These are phyloP conservation scores for Acronicta psi DNA, from an alignment of 2,888 invertebrate genomes.

Conservation along the genomic window DNA sequence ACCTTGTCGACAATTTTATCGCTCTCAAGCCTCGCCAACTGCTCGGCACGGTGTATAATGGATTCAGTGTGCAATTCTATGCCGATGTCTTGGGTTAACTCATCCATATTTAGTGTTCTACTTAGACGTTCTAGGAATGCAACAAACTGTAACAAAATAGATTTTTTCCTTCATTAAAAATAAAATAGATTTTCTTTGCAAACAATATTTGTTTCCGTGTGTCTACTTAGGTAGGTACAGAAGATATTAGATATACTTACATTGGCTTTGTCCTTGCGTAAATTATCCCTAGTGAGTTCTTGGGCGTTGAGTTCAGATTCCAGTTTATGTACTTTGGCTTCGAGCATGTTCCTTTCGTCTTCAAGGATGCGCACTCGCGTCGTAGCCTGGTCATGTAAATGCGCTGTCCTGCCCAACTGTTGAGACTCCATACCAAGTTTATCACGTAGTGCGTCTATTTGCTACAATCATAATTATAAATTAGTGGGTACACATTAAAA, in stretches of 20 bases:
- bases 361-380: constrained; percentile 91
- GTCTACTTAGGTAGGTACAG: not conserved
- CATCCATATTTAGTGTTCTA: constrained; percentile 95
- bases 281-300: constrained; percentile 92
- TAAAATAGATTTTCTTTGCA: constrained; percentile 46
- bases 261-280: constrained; percentile 93
- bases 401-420: constrained; percentile 91
- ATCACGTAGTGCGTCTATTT: constrained; percentile 93
- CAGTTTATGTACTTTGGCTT: constrained; percentile 93
- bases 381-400: constrained; percentile 90
- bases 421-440: constrained; percentile 92
- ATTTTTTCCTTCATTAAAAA: no score
- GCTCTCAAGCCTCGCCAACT: constrained; percentile 93
- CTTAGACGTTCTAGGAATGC: constrained; percentile 95
- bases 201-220: constrained; percentile 13
- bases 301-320: constrained; percentile 93
- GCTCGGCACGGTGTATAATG: constrained; percentile 95
- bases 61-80: constrained; percentile 95
- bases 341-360: constrained; percentile 92
- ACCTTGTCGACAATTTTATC: constrained; percentile 96
- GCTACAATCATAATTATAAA: constrained; percentile 84
- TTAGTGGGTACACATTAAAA: no score
- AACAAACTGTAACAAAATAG: constrained; percentile 90
- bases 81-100: constrained; percentile 94
- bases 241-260: constrained; percentile 81